A percentile compares a stretch with the other conserved stretches of the same genome.
phyloP scores from a whole-genome alignment of 2,113 vertebrate genomes.

The Mastomys natalensis region DNA sequence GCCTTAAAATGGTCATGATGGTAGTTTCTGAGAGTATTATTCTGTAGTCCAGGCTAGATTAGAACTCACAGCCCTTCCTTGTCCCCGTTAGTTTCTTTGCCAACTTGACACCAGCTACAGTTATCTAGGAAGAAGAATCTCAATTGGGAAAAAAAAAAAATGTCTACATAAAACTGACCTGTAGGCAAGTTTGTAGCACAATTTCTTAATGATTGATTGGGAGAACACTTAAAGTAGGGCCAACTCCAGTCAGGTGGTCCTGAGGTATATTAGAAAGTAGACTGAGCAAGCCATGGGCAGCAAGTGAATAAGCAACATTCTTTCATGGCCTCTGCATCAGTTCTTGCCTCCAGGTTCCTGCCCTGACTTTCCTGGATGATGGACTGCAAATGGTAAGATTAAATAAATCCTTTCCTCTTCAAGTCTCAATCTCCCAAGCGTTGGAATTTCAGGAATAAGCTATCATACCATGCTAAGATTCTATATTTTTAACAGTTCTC shows the following conservation, averaged over 20 bases:
- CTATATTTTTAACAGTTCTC: neutral
- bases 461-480: neutral
- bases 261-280: neutral
- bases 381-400: neutral
- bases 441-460: neutral
- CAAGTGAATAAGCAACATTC: neutral
- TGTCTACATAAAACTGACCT: neutral
- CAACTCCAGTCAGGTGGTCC: neutral
- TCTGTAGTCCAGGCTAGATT: neutral
- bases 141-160: neutral
- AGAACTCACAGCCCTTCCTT: neutral
- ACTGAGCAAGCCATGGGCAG: neutral
- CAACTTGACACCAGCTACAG: neutral
- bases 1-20: neutral
- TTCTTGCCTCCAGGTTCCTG: neutral
- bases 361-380: neutral
- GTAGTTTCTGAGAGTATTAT: neutral
- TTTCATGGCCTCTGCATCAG: neutral
- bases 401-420: neutral
- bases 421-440: neutral
- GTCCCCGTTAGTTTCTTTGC: neutral
- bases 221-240: neutral
- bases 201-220: neutral
- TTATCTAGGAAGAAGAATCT: neutral
- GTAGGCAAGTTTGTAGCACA: neutral